Base-by-base conservation (phyloP, 2,888 invertebrate species). In the Luffia ferchaultella region DNA sequence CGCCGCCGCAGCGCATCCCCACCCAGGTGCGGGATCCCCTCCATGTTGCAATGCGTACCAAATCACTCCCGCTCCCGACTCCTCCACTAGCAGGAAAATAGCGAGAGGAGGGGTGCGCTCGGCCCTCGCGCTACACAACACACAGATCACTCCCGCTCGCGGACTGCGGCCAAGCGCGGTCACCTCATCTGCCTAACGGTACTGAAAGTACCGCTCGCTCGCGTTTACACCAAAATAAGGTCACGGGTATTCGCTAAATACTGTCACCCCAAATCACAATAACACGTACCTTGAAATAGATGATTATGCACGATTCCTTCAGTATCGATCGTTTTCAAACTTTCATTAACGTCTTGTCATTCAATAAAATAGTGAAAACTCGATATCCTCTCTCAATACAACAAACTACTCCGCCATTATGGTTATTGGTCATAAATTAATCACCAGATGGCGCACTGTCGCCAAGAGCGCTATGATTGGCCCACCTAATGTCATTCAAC, bases 31-130 rank as follows among this genome's bases (percentile, higher is more conserved):
- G 75, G 73, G 79, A 80, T 82, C 84, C 84, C 84, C 84, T 82
- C 83, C 84, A 84, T 76, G 67, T n/a, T 71, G 73, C 69, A 71
- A 70, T 62, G 65, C 60, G 64, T 61, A 76, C 74, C 72, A 79
- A 80, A 75, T 78, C 75, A 78, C 80, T 78, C 77, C 82, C 82
- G 79, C 78, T 80, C 82, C 80, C 80, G 76, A 68, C 79, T 76
- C 82, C 80, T 75, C 80, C 76, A 75, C 76, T 65, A 70, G 63
- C 70, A 76, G 74, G 76, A 65, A 76, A 74, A 70, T 67, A 60
- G 74, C 70, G 73, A 78, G 82, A 79, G 80, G 82, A 77, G 79
- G 77, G 78, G 78, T 78, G 76, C 62, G 65, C 68, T 66, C 71
- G 68, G 70, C 69, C 70, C 71, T 71, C 72, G 62, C 68, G n/a